A percentile compares a stretch with the other conserved stretches of the same genome.
phyloP scores from a whole-genome alignment of 64 coral and sea anemone species.

The Stichodactyla mertensii region DNA sequence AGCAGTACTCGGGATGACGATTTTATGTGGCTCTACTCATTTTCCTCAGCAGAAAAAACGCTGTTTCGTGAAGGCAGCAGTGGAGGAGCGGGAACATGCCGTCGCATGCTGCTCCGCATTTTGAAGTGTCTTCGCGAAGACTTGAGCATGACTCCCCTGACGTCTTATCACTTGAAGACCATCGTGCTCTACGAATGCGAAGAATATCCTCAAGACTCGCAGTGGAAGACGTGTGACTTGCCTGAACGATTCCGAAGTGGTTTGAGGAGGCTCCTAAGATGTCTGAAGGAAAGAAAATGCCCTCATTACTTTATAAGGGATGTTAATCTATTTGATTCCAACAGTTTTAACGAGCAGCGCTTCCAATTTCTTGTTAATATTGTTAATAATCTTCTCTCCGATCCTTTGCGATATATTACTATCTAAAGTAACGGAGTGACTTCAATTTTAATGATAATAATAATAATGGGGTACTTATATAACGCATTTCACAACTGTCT shows the following conservation, averaged over 20 bases:
- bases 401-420: too few species aligned
- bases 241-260: slow-evolving; percentile 10
- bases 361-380: too few species aligned
- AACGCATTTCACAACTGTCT: too few species aligned
- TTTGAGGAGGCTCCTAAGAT: background rate
- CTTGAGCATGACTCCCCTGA: slow-evolving; percentile 10
- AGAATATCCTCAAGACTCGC: background rate
- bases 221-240: slow-evolving; percentile 14
- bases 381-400: too few species aligned
- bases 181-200: slow-evolving; percentile 57
- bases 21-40: slow-evolving; percentile 40
- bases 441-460: too few species aligned
- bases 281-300: slow-evolving; percentile 13
- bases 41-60: slow-evolving; percentile 49
- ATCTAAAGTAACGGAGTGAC: too few species aligned
- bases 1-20: background rate
- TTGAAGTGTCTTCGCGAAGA: slow-evolving; percentile 26
- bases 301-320: slow-evolving; percentile 69
- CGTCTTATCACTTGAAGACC: slow-evolving; percentile 64
- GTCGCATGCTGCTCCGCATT: slow-evolving; percentile 57
- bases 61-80: slow-evolving; percentile 9
- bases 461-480: too few species aligned
- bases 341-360: too few species aligned
- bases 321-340: slow-evolving; percentile 60
- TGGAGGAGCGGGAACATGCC: slow-evolving; percentile 34